Evolutionary conservation across 2,113 vertebrate species (phyloP).

Genomic region (Megalops atlanticus): DNA sequence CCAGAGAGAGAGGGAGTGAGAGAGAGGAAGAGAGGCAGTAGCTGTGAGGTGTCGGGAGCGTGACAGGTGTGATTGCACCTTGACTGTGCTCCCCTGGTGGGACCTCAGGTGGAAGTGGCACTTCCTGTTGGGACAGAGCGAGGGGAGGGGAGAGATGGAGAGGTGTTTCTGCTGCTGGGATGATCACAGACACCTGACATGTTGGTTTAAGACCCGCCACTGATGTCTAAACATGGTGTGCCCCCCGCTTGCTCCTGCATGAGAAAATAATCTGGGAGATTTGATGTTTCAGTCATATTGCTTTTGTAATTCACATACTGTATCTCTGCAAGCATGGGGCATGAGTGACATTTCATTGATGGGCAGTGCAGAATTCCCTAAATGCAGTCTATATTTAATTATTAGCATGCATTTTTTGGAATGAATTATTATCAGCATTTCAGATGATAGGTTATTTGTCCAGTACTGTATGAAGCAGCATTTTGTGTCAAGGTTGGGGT

Average conservation of each 20-base stretch:
- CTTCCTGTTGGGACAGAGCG: not conserved
- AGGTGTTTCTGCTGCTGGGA: not conserved
- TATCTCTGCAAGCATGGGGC: not conserved
- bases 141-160: constrained; percentile 12
- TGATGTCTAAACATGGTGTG: not conserved
- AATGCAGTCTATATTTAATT: too few species aligned
- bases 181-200: not conserved
- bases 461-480: not conserved
- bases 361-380: too few species aligned
- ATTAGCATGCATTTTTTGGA: not conserved
- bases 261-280: not conserved
- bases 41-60: constrained; percentile 2
- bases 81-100: not conserved
- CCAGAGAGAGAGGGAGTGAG: not conserved
- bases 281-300: not conserved
- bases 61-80: constrained; percentile 5
- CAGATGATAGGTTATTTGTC: not conserved
- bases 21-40: not conserved
- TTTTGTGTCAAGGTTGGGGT: not conserved
- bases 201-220: not conserved
- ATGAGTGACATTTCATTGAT: too few species aligned
- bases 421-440: not conserved
- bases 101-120: not conserved
- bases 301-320: not conserved
- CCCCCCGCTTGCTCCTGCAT: not conserved